phyloP scores from a whole-genome alignment of 2,113 vertebrate species.

The Cavia porcellus region DNA sequence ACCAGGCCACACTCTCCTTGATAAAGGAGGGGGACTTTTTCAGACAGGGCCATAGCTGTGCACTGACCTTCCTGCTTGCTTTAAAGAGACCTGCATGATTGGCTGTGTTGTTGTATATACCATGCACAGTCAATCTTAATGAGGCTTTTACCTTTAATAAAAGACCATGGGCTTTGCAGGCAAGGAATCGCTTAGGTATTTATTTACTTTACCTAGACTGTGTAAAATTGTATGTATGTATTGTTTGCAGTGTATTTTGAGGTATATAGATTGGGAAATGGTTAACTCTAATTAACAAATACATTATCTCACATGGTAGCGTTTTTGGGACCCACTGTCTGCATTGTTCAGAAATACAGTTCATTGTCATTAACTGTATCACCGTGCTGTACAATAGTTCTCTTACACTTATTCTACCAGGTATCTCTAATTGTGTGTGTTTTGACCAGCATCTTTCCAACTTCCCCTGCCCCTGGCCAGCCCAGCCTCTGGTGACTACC shows the following conservation, averaged over 20 bases:
- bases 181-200: neutral
- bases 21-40: neutral
- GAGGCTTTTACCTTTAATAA: neutral
- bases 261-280: neutral
- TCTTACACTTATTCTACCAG: neutral
- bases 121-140: neutral
- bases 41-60: neutral
- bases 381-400: neutral
- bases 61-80: neutral
- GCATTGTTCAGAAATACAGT: neutral
- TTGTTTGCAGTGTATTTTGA: neutral
- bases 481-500: neutral
- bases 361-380: neutral
- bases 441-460: neutral
- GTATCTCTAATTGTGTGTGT: neutral
- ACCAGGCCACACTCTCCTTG: conserved; percentile 6
- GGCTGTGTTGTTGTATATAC: neutral
- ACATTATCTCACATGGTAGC: neutral
- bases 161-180: neutral
- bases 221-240: neutral
- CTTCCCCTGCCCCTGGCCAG: neutral
- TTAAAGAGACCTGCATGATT: neutral
- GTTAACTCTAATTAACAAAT: neutral
- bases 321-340: neutral
- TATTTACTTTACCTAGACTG: neutral